phyloP scores from a whole-genome alignment of 2,113 vertebrate species.

The Scytalopus superciliaris region DNA sequence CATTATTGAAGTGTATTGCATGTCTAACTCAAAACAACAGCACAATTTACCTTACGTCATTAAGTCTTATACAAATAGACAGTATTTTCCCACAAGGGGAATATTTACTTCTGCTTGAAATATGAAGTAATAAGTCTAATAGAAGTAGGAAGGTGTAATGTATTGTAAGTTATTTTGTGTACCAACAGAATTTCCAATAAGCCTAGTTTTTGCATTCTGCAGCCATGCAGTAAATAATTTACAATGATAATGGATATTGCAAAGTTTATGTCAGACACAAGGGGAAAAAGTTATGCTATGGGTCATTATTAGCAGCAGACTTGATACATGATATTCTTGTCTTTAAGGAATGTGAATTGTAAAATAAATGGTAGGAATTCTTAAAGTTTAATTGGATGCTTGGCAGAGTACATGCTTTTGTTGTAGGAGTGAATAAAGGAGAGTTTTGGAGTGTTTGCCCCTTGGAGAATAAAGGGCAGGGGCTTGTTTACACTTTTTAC shows the following conservation, averaged over 20 bases:
- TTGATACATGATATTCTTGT: neutral
- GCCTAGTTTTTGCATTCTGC: neutral
- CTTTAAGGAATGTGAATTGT: neutral
- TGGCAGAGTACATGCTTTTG: neutral
- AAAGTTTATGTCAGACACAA: neutral
- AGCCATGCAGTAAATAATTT: constrained; percentile 11
- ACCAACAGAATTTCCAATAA: neutral
- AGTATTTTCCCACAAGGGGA: constrained; percentile 16
- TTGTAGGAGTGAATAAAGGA: neutral
- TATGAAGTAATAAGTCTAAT: constrained; percentile 52
- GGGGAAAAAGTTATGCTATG: neutral
- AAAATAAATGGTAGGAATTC: neutral
- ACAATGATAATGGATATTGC: neutral
- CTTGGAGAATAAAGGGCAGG: neutral
- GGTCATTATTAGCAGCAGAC: neutral
- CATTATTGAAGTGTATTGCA: neutral
- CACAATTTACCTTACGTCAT: constrained; percentile 15
- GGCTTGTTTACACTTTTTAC: neutral
- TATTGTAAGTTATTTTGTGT: constrained; percentile 19
- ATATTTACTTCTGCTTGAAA: constrained; percentile 54
- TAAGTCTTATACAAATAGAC: constrained; percentile 23
- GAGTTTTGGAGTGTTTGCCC: neutral
- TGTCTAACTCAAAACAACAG: constrained; percentile 23
- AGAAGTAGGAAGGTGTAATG: constrained; percentile 1
- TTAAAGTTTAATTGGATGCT: neutral